Evolutionary conservation across 1,140 invertebrate genomes (phyloP).

Genomic region (Ostrea denselamellosa): DNA sequence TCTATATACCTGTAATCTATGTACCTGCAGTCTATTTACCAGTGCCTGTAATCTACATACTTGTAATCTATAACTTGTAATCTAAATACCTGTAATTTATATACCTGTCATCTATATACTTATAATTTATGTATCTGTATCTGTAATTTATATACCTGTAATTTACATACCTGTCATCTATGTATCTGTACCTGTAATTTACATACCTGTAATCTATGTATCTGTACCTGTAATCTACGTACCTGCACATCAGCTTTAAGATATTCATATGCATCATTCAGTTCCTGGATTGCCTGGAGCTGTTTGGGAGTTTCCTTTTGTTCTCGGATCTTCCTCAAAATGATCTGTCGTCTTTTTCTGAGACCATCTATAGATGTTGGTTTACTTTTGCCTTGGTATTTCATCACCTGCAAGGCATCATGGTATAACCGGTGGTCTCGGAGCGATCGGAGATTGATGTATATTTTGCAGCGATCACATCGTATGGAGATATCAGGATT

Average conservation of each 20-base stretch:
- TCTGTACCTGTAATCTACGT: background rate
- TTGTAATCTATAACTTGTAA: no score
- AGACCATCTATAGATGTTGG: constrained; percentile 62
- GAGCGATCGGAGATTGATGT: constrained; percentile 64
- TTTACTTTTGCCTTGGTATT: constrained; percentile 58
- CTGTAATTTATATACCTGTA: no score
- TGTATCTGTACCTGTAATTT: no score
- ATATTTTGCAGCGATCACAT: constrained; percentile 72
- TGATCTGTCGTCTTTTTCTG: constrained; percentile 64
- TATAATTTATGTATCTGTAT: no score
- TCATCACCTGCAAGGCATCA: constrained; percentile 64
- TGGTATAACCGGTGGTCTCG: constrained; percentile 72
- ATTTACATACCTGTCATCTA: no score
- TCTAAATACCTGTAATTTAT: no score
- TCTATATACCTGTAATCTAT: no score
- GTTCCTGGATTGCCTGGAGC: constrained; percentile 65
- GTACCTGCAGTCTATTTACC: no score
- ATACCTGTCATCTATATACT: no score
- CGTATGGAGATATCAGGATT: constrained; percentile 72
- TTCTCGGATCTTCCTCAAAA: constrained; percentile 67
- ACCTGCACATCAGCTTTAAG: constrained; percentile 66
- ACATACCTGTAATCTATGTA: no score
- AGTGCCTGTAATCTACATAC: no score
- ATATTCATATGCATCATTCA: constrained; percentile 76
- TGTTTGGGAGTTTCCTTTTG: constrained; percentile 61